Evolutionary conservation across 1,140 invertebrate genomes (phyloP), one percentile per base, ranked within the genome.

Genomic region (Drosophila sulfurigaster): DNA sequence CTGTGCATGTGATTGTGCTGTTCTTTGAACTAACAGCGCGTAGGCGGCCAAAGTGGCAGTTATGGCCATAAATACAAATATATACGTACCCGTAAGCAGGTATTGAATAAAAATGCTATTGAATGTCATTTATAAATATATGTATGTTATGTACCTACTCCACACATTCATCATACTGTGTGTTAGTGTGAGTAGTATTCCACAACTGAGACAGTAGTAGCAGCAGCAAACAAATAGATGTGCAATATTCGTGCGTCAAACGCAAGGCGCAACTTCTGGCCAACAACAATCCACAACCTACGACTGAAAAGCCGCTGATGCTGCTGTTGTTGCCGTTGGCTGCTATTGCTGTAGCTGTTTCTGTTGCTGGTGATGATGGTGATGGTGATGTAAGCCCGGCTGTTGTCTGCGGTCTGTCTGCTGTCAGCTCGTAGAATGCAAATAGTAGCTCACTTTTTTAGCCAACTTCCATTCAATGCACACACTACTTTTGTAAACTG

Each of bases 21-120:
- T 76, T 73, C 64, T 73, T 73, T 69, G 28, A 67, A 64, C 70
- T 63, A 48, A 52, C 15, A 66, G 49, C 66, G 80, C 81, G 83
- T 88, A 76, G 83, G 83, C 74, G 83, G 63, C 64, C 62, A 81
- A 89, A 83, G 83, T 88, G 83, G 83, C 83, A 82, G 85, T 88
- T 88, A 89, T 88, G 85, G 85, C 85, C 85, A 88, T 88, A 88
- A 83, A 88, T 81, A 83, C 83, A 83, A 88, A 89, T 88, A 88
- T 83, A 81, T 88, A 81, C 80, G 83, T 81, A 83, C 56, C 66
- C 67, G 64, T 74, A 75, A 89, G 77, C 83, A 89, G 83, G 78
- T 88, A 89, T 88, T 81, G 74, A 85, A 80, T 74, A 35, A 43
- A 66, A 79, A 57, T 62, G 58, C 58, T 64, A 71, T 80, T 71